Conservation (phyloP, 1,140 invertebrate genomes). For the Caligus rogercresseyi region DNA sequence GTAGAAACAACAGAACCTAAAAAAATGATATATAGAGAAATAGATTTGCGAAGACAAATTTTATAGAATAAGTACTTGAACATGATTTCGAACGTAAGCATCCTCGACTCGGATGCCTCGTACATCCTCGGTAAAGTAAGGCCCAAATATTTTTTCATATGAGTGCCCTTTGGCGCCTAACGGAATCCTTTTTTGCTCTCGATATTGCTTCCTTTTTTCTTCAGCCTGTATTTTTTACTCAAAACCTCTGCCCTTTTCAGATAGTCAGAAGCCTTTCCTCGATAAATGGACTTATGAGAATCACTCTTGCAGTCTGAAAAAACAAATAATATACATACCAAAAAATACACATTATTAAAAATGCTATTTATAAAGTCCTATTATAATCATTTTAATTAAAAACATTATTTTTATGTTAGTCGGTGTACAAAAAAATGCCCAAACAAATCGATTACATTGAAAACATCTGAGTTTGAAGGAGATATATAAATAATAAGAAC, state of each 20-base stretch:
- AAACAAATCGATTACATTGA: neutral
- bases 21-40: neutral
- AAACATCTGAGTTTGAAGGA: too few species aligned
- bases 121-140: neutral
- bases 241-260: neutral
- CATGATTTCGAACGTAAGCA: conserved; percentile 7
- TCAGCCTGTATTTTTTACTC: neutral
- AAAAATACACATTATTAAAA: neutral
- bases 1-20: neutral
- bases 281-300: neutral
- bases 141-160: conserved; percentile 3
- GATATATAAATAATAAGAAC: too few species aligned
- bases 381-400: neutral
- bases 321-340: neutral
- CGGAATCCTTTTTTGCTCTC: neutral
- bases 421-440: neutral
- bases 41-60: neutral
- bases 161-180: neutral
- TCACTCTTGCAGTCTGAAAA: neutral
- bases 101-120: neutral
- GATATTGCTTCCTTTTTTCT: neutral
- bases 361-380: neutral
- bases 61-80: neutral
- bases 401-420: neutral
- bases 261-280: neutral